A percentile compares a stretch with the other conserved stretches of the same genome.
Evolutionary conservation across 2,797 vertebrate species (phyloP).

Genomic region (Cryptoblepharus egeriae): DNA sequence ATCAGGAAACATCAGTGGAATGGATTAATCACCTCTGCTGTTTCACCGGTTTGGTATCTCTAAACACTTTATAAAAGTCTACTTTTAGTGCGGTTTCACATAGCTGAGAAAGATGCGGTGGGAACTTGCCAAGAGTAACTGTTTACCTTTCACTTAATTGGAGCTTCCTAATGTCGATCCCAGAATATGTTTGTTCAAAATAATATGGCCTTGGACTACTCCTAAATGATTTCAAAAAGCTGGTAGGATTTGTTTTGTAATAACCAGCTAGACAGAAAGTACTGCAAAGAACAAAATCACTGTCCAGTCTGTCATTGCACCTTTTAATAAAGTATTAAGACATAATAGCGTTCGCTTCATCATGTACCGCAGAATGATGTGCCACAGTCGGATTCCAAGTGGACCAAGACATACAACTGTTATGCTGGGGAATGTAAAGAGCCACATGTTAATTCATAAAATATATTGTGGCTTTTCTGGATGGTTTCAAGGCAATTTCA

Average conservation of each 20-base stretch:
- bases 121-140: neutral
- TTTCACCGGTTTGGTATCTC: neutral
- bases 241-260: conserved; percentile 78
- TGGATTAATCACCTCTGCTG: neutral
- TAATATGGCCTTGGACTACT: neutral
- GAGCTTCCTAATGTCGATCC: neutral
- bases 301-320: conserved; percentile 79
- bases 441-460: conserved; percentile 82
- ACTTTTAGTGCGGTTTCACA: neutral
- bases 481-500: conserved; percentile 81
- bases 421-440: conserved; percentile 79
- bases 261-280: conserved; percentile 75
- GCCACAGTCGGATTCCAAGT: conserved; percentile 82
- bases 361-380: conserved; percentile 84
- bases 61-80: neutral
- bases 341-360: conserved; percentile 85
- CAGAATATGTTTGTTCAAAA: neutral
- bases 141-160: neutral
- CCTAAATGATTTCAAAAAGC: too few species aligned
- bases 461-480: conserved; percentile 85
- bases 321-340: conserved; percentile 81
- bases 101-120: neutral
- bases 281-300: conserved; percentile 79
- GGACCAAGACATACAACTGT: conserved; percentile 80
- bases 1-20: conserved; percentile 35